Base-by-base conservation (phyloP, 2,888 invertebrate genomes). In the Dryobota labecula region DNA sequence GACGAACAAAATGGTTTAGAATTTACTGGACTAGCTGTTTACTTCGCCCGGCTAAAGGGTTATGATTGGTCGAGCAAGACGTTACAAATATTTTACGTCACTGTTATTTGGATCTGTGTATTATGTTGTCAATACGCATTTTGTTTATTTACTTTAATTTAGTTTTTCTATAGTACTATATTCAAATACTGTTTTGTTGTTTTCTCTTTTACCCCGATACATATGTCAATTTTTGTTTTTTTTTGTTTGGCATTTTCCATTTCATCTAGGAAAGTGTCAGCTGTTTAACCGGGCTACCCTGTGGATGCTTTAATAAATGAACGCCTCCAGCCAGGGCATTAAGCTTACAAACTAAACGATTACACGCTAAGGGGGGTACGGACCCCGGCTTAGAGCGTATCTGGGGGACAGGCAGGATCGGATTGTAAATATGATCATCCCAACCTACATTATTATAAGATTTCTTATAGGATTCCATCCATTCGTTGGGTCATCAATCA, bases 11-110 rank as follows among this genome's bases (percentile, higher is more conserved):
- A 65, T 63, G 0, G 24, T 47, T 18, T 66, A 13, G 54, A 67
- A 41, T 64, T 67, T 54, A 70, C n/a, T 75, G n/a, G 24, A 56
- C 33, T 43, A 6, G 13, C 11, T 62, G 64, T 65, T 71, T 68
- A 61, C 41, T 51, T 47, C 5, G 9, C 20, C 47, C 5, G 38
- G 57, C 43, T 70, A 65, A 57, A 38, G 18, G 15, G 51, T 61
- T 47, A 41, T 49, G 33, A 41, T 43, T 64, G 18, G 38, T 63
- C 38, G 38, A 47, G 18, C 38, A 41, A 53, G 18, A 49, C 49
- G 15, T 38, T 11, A 30, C 13, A 66, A 66, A 49, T 13, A 41
- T 27, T 65, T 56, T 38, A 61, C 38, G 9, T 61, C 11, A 33
- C 3, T 51, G n/a, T 57, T 57, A 51, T 47, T 57, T n/a, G 38